These are phyloP conservation scores for Herpailurus yagouaroundi DNA, from an alignment of 2,113 vertebrate genomes.

Conservation along the genomic window DNA sequence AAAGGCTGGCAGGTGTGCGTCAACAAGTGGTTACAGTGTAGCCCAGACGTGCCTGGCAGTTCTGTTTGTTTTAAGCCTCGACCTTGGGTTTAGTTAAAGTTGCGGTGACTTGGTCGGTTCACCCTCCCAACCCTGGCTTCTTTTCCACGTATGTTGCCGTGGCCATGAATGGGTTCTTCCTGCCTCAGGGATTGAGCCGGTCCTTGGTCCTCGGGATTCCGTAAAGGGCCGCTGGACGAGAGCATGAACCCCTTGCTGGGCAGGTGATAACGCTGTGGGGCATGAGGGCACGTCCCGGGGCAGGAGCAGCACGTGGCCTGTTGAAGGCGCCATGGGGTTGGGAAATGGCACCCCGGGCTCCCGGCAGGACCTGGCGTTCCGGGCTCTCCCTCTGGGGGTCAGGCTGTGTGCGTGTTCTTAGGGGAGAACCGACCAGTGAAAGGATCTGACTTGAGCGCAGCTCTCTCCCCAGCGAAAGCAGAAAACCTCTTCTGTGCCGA, in stretches of 20 bases:
- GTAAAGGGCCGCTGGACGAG: not conserved
- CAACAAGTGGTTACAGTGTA: not conserved
- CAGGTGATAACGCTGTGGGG: rapidly evolving
- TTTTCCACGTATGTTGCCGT: not conserved
- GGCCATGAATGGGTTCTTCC: not conserved
- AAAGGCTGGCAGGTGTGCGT: not conserved
- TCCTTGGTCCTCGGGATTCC: not conserved
- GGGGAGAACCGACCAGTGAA: slow-evolving; percentile 43
- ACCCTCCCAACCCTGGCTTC: not conserved
- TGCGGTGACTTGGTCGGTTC: not conserved
- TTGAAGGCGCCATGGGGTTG: not conserved
- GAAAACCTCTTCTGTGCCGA: slow-evolving; percentile 45
- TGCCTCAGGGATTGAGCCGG: not conserved
- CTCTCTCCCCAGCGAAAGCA: not conserved
- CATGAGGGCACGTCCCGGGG: not conserved
- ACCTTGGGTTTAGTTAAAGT: slow-evolving; percentile 30
- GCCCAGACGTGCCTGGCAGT: not conserved
- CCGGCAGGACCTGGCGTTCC: slow-evolving; percentile 37
- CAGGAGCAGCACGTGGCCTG: rapidly evolving
- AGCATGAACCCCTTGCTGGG: not conserved
- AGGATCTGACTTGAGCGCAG: slow-evolving; percentile 42
- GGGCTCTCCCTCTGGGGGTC: slow-evolving; percentile 52
- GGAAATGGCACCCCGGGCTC: slow-evolving; percentile 48
- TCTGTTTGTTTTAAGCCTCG: slow-evolving; percentile 26
- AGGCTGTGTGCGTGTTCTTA: not conserved